Evolutionary conservation across 2,113 vertebrate genomes (phyloP), one percentile per base, ranked within the genome.

Genomic region (Chitala chitala): DNA sequence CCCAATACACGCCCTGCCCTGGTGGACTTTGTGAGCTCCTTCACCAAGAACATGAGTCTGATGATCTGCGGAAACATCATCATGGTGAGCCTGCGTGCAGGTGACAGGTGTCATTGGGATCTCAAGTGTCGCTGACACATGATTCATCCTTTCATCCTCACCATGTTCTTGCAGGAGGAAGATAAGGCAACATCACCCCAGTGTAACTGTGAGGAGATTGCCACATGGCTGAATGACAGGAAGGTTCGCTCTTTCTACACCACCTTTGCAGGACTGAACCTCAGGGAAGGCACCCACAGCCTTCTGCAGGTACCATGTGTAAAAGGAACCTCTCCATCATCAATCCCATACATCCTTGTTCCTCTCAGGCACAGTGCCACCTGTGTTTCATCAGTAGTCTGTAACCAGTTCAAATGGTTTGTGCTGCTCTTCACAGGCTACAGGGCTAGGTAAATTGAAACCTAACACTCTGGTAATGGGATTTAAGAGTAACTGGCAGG

Each of bases 301-400:
- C 79, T 93, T 46, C 51, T 91, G 65, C 91, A 92, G 91, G 90
- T 91, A 81, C n/a, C n/a, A n/a, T n/a, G n/a, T n/a, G n/a, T n/a
- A n/a, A n/a, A n/a, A n/a, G n/a, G n/a, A n/a, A n/a, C n/a, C n/a
- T n/a, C n/a, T n/a, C n/a, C n/a, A n/a, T n/a, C n/a, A n/a, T n/a
- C n/a, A n/a, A n/a, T n/a, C n/a, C n/a, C n/a, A n/a, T n/a, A n/a
- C n/a, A n/a, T n/a, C n/a, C n/a, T n/a, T n/a, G n/a, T n/a, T n/a
- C n/a, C n/a, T n/a, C n/a, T n/a, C n/a, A n/a, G n/a, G n/a, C n/a
- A n/a, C n/a, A n/a, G n/a, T n/a, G n/a, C n/a, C n/a, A n/a, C n/a
- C n/a, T n/a, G n/a, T n/a, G n/a, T n/a, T n/a, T n/a, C n/a, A n/a
- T n/a, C n/a, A n/a, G n/a, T n/a, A n/a, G n/a, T n/a, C n/a, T n/a